phyloP scores from a whole-genome alignment of 2,797 vertebrate genomes.

The Alosa sapidissima region DNA sequence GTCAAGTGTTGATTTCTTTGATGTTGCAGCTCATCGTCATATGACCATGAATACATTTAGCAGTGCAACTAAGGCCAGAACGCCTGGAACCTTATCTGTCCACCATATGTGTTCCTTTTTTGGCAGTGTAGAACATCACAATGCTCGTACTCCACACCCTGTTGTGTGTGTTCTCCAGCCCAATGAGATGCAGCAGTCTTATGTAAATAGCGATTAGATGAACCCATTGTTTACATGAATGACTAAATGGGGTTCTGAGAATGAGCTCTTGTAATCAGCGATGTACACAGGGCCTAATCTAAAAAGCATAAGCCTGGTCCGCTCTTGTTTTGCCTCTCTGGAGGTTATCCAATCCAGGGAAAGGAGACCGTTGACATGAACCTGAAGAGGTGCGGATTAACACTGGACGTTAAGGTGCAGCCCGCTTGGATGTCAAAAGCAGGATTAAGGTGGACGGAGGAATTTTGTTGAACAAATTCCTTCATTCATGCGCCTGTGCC shows the following conservation, averaged over 20 bases:
- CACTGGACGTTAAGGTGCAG: not conserved
- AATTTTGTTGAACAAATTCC: not conserved
- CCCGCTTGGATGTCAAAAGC: not conserved
- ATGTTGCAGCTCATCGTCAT: not conserved
- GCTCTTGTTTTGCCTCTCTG: not conserved
- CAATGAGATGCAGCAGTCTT: not conserved
- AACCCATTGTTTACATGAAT: slow-evolving; percentile 21
- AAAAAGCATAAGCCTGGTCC: not conserved
- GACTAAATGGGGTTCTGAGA: not conserved
- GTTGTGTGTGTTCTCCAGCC: not conserved
- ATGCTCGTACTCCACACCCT: not conserved
- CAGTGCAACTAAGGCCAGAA: not conserved
- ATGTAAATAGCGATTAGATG: slow-evolving; percentile 21
- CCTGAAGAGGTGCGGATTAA: not conserved
- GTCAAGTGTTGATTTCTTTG: not conserved
- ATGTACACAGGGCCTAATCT: not conserved
- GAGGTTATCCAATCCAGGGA: not conserved
- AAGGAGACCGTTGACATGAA: not conserved
- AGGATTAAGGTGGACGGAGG: not conserved
- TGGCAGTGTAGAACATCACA: not conserved
- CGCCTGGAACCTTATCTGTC: not conserved
- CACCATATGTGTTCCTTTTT: not conserved
- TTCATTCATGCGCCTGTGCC: not conserved
- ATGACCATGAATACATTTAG: not conserved
- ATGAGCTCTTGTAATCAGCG: slow-evolving; percentile 3